These are phyloP conservation scores for Harpagus bidentatus DNA, from an alignment of 2,113 vertebrate species.

Conservation along the genomic window DNA sequence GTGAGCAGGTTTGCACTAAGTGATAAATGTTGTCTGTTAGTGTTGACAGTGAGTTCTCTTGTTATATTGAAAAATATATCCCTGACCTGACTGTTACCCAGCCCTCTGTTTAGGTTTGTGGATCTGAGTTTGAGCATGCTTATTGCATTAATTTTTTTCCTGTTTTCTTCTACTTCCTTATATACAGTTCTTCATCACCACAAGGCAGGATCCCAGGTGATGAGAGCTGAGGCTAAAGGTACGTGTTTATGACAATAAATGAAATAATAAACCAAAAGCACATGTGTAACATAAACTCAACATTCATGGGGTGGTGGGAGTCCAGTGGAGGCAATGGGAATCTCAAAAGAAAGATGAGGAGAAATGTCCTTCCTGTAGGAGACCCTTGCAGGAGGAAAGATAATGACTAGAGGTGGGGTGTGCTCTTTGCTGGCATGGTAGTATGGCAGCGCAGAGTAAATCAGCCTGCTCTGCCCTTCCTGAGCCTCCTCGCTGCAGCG, in stretches of 20 bases:
- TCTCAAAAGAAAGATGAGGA: not conserved
- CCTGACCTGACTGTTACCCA: not conserved
- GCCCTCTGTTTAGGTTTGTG: not conserved
- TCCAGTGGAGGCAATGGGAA: not conserved
- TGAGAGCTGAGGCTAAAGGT: conserved; percentile 76
- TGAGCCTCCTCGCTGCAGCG: rapidly evolving
- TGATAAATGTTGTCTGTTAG: not conserved
- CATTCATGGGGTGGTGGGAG: not conserved
- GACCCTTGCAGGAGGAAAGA: not conserved
- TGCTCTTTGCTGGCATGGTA: not conserved
- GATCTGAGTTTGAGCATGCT: not conserved
- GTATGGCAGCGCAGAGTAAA: not conserved
- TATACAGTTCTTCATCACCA: conserved; percentile 68
- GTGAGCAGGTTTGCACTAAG: not conserved
- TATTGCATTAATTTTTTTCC: not conserved
- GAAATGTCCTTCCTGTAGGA: not conserved
- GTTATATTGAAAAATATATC: not conserved
- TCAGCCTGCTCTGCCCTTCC: not conserved
- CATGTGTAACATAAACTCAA: not conserved
- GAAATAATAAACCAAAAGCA: not conserved
- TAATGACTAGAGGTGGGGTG: rapidly evolving
- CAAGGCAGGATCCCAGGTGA: conserved; percentile 73
- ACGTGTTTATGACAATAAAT: not conserved
- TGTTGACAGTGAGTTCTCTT: not conserved
- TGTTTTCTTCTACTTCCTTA: not conserved